Conservation (phyloP, 2,113 vertebrate species). For the Marmota monax region DNA sequence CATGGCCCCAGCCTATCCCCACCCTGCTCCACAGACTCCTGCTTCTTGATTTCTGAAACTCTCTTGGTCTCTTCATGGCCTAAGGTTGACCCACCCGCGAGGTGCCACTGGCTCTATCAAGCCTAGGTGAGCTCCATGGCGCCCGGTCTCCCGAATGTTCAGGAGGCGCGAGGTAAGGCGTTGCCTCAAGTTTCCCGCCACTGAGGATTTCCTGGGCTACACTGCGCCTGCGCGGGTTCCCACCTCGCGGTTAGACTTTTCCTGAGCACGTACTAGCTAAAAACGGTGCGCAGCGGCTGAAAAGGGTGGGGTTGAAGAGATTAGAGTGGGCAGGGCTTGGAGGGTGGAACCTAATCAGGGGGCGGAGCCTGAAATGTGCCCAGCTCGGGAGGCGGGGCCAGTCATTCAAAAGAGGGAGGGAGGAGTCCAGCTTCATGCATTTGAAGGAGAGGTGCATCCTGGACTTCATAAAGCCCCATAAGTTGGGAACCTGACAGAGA, state of each 20-base stretch:
- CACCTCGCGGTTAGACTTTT: accelerated
- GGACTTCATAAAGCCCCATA: background rate
- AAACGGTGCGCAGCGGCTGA: background rate
- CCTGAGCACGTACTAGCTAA: background rate
- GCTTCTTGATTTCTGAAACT: background rate
- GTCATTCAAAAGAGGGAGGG: background rate
- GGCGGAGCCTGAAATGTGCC: background rate
- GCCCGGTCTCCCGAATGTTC: accelerated
- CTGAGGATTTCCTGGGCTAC: accelerated
- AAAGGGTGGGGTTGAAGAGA: too few species aligned
- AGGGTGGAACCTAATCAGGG: background rate
- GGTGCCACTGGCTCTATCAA: accelerated
- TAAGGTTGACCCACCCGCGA: background rate
- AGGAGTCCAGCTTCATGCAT: background rate
- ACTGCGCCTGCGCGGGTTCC: background rate
- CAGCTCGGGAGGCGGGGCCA: background rate
- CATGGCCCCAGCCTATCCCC: too few species aligned
- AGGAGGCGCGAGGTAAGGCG: accelerated
- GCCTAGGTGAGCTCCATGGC: background rate
- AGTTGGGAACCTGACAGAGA: too few species aligned
- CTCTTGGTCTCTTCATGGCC: background rate
- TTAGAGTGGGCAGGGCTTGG: accelerated
- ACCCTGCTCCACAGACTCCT: background rate
- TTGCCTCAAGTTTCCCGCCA: background rate
- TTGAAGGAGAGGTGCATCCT: accelerated